Base-by-base conservation (phyloP, 2,888 invertebrate genomes). In the Pachymerium ferrugineum region DNA sequence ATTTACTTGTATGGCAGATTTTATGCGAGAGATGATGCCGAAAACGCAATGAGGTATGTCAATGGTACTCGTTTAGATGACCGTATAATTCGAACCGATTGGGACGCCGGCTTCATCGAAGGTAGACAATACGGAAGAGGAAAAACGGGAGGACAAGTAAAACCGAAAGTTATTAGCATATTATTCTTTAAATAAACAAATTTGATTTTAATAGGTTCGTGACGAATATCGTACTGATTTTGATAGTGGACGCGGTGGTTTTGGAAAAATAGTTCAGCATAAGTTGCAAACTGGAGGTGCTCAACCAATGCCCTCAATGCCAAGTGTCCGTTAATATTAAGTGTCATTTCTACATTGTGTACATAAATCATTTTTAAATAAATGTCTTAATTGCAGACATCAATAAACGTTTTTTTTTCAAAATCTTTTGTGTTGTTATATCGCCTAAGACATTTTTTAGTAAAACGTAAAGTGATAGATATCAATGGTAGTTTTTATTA, bases 51-150 rank as follows among this genome's bases (percentile, higher is more conserved):
- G 81, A 79, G 96, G 78, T 99, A 93, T 81, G 88, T 99, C 35
- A 98, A 98, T 85, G 97, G 97, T 0, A 98, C 98, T 0, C 86
- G 97, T 78, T 85, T 99, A 72, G 99, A 99, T 83, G 99, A 99
- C 81, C 88, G 99, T 80, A 92, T 97, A 76, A 93, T 99, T 68
- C 87, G 99, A 80, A 94, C 96, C 74, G 99, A 99, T 83, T 99
- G 97, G 97, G 99, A 99, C 84, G 97, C 97, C 33, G 99, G 99
- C 1, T 99, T 99, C 83, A 88, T 93, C 76, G 99, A 99, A 85
- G 99, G 99, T 1, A 86, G 99, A 78, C 99, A 99, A 82, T 99
- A 93, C 85, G 99, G 99, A 30, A 87, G 99, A 78, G 99, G 99
- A 73, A 97, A 96, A 85, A 93, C 93, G 79, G 99, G 99, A 73